Evolutionary conservation across 2,888 invertebrate genomes (phyloP).

Genomic region (Gryllus longicercus): DNA sequence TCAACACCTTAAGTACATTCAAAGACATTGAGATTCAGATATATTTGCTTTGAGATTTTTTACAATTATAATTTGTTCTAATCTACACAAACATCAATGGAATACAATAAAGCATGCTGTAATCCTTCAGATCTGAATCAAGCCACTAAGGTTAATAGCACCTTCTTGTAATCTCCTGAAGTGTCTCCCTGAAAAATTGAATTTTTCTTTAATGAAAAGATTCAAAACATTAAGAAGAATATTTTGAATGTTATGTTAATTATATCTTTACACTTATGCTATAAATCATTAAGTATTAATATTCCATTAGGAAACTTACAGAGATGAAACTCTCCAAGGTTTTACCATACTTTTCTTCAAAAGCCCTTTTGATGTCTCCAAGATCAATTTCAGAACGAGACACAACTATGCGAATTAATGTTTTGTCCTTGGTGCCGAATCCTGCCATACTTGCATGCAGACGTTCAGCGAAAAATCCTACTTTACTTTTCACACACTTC

Average conservation of each 20-base stretch:
- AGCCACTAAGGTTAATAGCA: constrained; percentile 73
- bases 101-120: background rate
- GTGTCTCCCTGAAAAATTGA: constrained; percentile 77
- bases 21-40: too few relatives aligned
- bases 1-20: too few relatives aligned
- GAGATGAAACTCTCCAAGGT: constrained; percentile 79
- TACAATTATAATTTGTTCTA: background rate
- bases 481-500: constrained; percentile 85
- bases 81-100: background rate
- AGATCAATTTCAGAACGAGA: constrained; percentile 89
- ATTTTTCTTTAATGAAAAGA: background rate
- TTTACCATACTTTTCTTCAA: constrained; percentile 76
- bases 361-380: constrained; percentile 88
- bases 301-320: constrained; percentile 56
- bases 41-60: too few relatives aligned
- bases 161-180: constrained; percentile 89
- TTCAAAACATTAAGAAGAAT: too few relatives aligned
- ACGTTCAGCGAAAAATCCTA: constrained; percentile 87
- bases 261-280: too few relatives aligned
- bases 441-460: constrained; percentile 89
- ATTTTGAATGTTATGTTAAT: too few relatives aligned
- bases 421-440: constrained; percentile 84
- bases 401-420: constrained; percentile 86
- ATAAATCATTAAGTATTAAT: too few relatives aligned
- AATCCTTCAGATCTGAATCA: background rate